Evolutionary conservation across 2,113 vertebrate genomes (phyloP), one percentile per base, ranked within the genome.

Genomic region (Rhizomys pruinosus): DNA sequence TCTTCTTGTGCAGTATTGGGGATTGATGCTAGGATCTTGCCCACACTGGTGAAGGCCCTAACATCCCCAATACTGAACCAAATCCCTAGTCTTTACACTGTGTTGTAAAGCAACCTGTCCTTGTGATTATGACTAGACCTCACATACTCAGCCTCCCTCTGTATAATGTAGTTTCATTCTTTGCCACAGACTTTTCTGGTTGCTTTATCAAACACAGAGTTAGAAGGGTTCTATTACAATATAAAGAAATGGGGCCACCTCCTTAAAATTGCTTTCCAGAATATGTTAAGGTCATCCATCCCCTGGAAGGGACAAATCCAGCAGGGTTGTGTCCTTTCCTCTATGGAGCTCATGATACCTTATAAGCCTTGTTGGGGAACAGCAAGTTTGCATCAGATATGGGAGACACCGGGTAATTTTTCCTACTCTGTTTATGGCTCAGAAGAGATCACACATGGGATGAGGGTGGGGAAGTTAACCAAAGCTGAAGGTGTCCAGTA

Each of bases 181-280:
- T 91, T 12, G 16, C 39, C 69, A n/a, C 12, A n/a, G 64, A 81
- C 19, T 32, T 72, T 34, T 68, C 8, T 37, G 55, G 52, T 29
- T 72, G 69, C n/a, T 73, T 39, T 66, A 63, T 79, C 37, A 73
- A 64, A 66, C 37, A n/a, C 25, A 47, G 44, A 88, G 66, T 95
- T 93, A 72, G 74, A 72, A 32, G n/a, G 61, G 42, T 71, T 69
- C 19, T 29, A 84, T 79, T 52, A 37, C 55, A 78, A 39, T 32
- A 68, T 1, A 16, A 73, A 39, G 44, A 88, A 91, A 79, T 11
- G 3, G 37, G 52, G 74, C 22, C 59, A 74, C 39, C 23, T 52
- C 19, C 23, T 37, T 27, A 27, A 74, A 11, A 29, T 37, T 73
- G 78, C 20, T 69, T 27, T 39, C 57, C 34, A 57, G 7, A 55